A percentile compares a stretch with the other conserved stretches of the same genome.
phyloP scores from a whole-genome alignment of 2,888 invertebrate genomes.

The Lathronympha strigana region DNA sequence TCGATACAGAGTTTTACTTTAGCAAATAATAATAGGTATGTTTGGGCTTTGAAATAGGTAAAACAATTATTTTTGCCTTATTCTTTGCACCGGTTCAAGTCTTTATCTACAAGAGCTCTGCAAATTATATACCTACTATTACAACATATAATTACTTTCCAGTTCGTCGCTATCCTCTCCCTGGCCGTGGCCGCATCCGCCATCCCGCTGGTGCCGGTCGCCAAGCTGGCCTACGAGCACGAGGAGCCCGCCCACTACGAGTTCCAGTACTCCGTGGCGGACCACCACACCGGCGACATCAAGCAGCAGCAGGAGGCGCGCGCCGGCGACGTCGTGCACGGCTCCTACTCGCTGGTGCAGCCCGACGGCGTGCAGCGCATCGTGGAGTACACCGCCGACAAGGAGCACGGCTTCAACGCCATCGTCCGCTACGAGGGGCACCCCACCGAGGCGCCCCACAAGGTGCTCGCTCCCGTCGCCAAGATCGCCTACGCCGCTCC shows the following conservation, averaged over 20 bases:
- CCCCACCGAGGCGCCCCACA: constrained; percentile 49
- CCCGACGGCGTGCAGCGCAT: constrained; percentile 76
- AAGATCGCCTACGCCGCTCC: constrained; percentile 51
- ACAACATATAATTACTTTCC: constrained; percentile 43
- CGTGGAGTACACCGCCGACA: constrained; percentile 71
- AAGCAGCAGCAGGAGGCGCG: constrained; percentile 78
- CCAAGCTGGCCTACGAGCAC: constrained; percentile 53
- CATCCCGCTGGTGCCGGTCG: constrained; percentile 54
- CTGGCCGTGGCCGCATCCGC: constrained; percentile 62
- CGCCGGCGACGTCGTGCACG: constrained; percentile 72
- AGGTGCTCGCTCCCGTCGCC: constrained; percentile 45
- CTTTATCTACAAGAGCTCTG: no score
- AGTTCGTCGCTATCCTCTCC: constrained; percentile 65
- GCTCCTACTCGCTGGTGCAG: constrained; percentile 78
- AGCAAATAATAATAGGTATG: no score
- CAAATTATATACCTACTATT: no score
- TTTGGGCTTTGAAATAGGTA: no score
- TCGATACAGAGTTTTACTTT: no score
- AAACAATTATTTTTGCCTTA: no score
- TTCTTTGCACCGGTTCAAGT: no score
- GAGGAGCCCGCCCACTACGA: constrained; percentile 58
- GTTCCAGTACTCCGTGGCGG: constrained; percentile 76
- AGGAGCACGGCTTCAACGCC: constrained; percentile 57
- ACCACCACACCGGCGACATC: constrained; percentile 72
- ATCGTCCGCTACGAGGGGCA: constrained; percentile 56